Evolutionary conservation across 2,797 vertebrate species (phyloP), one percentile per base, ranked within the genome.

Genomic region (Hippopotamyrus pictus): DNA sequence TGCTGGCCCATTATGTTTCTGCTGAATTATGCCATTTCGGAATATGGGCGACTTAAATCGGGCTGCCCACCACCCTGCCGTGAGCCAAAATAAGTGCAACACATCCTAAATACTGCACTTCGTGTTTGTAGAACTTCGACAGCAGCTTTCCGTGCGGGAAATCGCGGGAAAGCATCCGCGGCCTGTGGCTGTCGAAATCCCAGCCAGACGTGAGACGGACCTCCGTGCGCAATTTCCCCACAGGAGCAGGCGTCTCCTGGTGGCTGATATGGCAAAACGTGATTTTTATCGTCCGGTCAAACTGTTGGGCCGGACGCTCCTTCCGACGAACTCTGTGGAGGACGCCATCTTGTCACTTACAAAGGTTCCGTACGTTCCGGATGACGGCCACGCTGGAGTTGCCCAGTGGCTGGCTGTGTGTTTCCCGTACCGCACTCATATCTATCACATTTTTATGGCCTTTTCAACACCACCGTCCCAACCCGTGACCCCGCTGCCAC

Each of bases 1-100:
- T 93, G 93, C 91, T 91, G 89, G 89, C 83, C 73, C 51, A 91
- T 93, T 92, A 93, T 89, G 90, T 91, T 92, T 65, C 88, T 90
- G 88, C 91, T 91, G 88, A 92, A 91, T 90, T 91, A 90, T 87
- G 91, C 90, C 82, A 62, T 88, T 53, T 83, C 73, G 69, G 73
- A 89, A 90, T 73, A 88, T 88, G 88, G 65, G 76, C 54, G 44
- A 65, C 73, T 91, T 50, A 37, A 86, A 69, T 85, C 11, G 6
- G 8, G 3, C 9, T 12, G 22, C 37, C 50, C 7, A 22, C 57
- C 25, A 5, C 17, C 6, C 8, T 33, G 51, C 41, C 53, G 22
- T 14, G 29, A 50, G 59, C 22, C n/a, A 29, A 88, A 50, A 33
- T 88, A 65, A 62, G 86, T 17, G 25, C 50, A 69, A 41, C 48